Evolutionary conservation across 2,888 invertebrate genomes (phyloP).

Genomic region (Bruchidius siliquastri): DNA sequence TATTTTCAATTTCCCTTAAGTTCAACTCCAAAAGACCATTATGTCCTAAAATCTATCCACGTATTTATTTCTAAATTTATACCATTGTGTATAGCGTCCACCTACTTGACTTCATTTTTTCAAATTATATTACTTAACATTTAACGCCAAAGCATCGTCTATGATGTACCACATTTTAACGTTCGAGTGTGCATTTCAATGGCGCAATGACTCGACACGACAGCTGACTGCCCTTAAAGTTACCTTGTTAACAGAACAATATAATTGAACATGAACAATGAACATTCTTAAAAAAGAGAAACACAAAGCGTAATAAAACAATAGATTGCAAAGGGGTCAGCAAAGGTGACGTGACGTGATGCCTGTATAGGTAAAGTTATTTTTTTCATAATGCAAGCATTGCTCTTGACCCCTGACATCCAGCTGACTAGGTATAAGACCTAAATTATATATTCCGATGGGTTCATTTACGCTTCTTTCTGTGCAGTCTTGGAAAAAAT

Average conservation of each 20-base stretch:
- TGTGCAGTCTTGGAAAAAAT: neutral
- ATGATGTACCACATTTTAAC: neutral
- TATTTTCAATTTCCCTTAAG: too few species aligned
- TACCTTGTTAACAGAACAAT: neutral
- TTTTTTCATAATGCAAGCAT: neutral
- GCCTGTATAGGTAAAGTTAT: neutral
- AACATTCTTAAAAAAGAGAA: neutral
- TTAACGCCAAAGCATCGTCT: too few species aligned
- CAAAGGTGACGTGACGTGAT: neutral
- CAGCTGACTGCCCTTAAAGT: neutral
- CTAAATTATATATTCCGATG: neutral
- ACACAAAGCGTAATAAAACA: neutral
- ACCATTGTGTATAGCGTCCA: too few species aligned
- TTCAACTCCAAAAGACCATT: too few species aligned
- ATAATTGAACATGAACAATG: neutral
- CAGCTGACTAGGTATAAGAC: neutral
- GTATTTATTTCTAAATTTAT: too few species aligned
- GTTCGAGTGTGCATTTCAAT: neutral
- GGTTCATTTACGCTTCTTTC: neutral
- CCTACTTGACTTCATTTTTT: too few species aligned
- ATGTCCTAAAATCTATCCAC: too few species aligned
- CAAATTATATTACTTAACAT: too few species aligned
- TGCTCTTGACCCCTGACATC: neutral
- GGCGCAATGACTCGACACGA: neutral
- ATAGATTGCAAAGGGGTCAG: neutral